phyloP scores from a whole-genome alignment of 2,888 invertebrate genomes.

The Pelosia muscerda region DNA sequence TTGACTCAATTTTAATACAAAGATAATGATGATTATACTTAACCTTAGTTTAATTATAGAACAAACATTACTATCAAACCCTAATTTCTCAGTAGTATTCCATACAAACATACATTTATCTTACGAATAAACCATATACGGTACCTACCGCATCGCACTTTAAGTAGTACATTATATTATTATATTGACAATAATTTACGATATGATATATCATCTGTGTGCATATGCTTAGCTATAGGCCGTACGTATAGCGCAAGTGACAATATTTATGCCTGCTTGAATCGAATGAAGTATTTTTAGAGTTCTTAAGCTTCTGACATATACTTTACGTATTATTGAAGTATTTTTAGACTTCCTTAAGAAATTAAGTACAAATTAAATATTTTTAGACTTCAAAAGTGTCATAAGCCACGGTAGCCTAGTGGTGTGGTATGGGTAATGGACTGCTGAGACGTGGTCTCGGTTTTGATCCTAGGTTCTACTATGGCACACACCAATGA shows the following conservation, averaged over 20 bases:
- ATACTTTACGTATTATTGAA: not conserved
- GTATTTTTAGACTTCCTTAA: constrained; percentile 8
- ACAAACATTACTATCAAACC: constrained; percentile 4
- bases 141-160: constrained; percentile 40
- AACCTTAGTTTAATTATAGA: not conserved
- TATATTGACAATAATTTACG: constrained; percentile 42
- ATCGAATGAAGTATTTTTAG: not conserved
- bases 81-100: constrained; percentile 37
- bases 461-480: no score
- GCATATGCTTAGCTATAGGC: constrained; percentile 18
- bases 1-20: not conserved
- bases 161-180: constrained; percentile 43
- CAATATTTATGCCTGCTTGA: constrained; percentile 31
- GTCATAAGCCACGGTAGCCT: no score
- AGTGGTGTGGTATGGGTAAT: no score
- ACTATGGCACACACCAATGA: no score
- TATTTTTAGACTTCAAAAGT: no score
- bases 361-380: no score
- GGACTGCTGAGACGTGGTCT: no score
- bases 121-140: constrained; percentile 4
- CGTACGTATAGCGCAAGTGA: constrained; percentile 15
- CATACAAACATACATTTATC: constrained; percentile 35
- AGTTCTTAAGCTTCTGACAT: no score
- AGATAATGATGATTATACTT: not conserved
- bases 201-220: constrained; percentile 35